Evolutionary conservation across 2,888 invertebrate genomes (phyloP), one percentile per base, ranked within the genome.

Genomic region (Phyllotreta striolata): DNA sequence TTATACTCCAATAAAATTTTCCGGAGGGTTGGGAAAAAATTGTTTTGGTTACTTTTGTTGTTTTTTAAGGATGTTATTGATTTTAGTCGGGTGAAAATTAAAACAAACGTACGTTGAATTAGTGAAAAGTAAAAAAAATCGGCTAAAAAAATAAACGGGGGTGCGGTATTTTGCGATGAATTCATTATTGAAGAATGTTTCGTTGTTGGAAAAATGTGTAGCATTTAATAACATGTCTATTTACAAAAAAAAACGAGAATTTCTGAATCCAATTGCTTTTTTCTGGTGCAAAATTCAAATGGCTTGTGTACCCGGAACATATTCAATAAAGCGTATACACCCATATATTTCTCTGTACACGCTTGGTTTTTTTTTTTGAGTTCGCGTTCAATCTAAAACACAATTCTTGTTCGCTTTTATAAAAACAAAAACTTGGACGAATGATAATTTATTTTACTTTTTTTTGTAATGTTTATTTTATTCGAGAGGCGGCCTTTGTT

Each of bases 371-470:
- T 74, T 71, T 70, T n/a, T 73, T 74, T 73, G 72, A 70, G 68
- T 74, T 73, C 76, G 73, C 70, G 68, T 74, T 73, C 76, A 74
- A 74, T 74, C 73, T 75, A 72, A 72, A 74, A 70, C 66, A 69
- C 73, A 69, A 72, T 76, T 76, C 76, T 76, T 77, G 73, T 70
- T 75, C 72, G 74, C 24, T 76, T 77, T 76, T 76, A 71, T 73
- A 72, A 77, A 75, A 77, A 78, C 75, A 76, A 74, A 47, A 77
- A 78, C 76, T 78, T 76, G 76, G 75, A 73, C 76, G 72, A 70
- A 74, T 73, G 73, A 75, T 78, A 78, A 78, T 78, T 78, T 78
- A 77, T 78, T 78, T 78, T 77, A 77, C 76, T 78, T 76, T 77
- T 77, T 76, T 77, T 24, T 24, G n/a, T n/a, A 24, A 72, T 77